Evolutionary conservation across 2,113 vertebrate species (phyloP).

Genomic region (Bufo gargarizans): DNA sequence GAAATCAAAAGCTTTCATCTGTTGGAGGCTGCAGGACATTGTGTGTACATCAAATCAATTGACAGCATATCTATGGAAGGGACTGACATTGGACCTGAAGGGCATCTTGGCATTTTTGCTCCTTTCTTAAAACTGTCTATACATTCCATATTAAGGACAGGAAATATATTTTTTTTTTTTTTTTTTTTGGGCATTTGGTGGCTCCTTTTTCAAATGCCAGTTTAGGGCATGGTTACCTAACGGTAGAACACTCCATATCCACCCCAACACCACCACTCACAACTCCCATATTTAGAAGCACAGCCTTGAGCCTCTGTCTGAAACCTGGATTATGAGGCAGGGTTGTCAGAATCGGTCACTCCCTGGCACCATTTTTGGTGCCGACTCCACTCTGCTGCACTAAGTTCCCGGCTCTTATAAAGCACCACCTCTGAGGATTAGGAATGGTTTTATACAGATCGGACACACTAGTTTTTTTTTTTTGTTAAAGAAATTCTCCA

Average conservation of each 20-base stretch:
- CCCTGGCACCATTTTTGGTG: neutral
- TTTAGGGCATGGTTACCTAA: neutral
- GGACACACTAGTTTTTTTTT: too few relatives aligned
- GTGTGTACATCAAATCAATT: neutral
- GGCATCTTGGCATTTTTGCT: neutral
- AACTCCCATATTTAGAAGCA: too few relatives aligned
- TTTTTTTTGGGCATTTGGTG: neutral
- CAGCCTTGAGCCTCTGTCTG: neutral
- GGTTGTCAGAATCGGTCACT: too few relatives aligned
- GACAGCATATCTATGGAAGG: neutral
- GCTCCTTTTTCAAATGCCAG: neutral
- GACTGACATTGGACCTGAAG: neutral
- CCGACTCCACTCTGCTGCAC: neutral
- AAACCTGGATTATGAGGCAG: too few relatives aligned
- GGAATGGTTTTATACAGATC: neutral
- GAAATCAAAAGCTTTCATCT: neutral
- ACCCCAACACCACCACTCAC: neutral
- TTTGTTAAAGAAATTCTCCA: too few relatives aligned
- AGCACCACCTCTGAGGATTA: neutral
- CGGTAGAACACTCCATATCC: neutral
- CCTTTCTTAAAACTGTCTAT: neutral
- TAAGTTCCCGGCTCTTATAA: neutral
- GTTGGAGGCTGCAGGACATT: neutral
- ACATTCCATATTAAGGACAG: neutral
- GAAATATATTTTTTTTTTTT: neutral